Conservation (phyloP, 2,888 invertebrate genomes). For the Acrobasis consociella region DNA sequence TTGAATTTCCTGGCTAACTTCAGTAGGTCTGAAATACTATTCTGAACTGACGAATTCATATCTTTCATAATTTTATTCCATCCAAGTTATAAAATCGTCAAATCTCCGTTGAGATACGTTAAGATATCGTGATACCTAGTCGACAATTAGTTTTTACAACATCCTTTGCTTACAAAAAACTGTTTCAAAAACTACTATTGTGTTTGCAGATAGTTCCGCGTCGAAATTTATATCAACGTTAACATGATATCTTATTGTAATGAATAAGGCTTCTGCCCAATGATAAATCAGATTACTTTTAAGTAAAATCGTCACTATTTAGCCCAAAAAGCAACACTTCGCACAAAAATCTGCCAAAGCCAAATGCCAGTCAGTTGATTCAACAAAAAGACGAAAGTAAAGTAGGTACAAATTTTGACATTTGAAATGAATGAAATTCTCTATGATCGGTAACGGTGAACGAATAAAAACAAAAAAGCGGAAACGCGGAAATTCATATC, state of each 20-base stretch:
- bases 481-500: no score
- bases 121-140: background rate
- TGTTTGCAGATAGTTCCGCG: background rate
- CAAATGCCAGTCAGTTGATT: background rate
- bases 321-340: background rate
- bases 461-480: background rate
- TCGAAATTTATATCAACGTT: background rate
- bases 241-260: background rate
- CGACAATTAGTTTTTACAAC: background rate
- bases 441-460: no score
- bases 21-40: slow-evolving; percentile 82
- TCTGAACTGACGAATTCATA: slow-evolving; percentile 72
- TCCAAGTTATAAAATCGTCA: slow-evolving; percentile 33
- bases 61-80: slow-evolving; percentile 73
- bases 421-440: background rate
- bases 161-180: background rate
- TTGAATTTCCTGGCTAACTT: slow-evolving; percentile 94
- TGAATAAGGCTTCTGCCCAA: background rate
- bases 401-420: background rate
- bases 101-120: background rate
- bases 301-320: background rate
- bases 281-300: background rate
- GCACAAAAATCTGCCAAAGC: background rate
- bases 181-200: background rate
- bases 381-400: background rate